Evolutionary conservation across 1,140 invertebrate species (phyloP).

Genomic region (Dendrolimus kikuchii): DNA sequence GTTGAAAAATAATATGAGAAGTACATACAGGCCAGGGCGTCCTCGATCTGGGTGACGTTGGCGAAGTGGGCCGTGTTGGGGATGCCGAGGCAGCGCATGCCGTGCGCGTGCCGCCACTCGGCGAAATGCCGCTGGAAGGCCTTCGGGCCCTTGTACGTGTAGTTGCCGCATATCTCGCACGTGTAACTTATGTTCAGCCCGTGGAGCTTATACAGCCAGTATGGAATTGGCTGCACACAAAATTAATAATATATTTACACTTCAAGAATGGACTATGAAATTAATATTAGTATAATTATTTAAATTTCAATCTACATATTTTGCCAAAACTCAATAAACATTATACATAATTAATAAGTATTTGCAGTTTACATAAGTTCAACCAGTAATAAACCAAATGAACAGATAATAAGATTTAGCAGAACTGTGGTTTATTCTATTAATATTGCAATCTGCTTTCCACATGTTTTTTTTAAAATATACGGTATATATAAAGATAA

Average conservation of each 20-base stretch:
- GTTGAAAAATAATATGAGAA: background rate
- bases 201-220: constrained; percentile 99
- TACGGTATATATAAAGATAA: too few relatives aligned
- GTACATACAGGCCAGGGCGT: constrained; percentile 88
- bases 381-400: too few relatives aligned
- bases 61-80: constrained; percentile 99
- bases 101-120: constrained; percentile 99
- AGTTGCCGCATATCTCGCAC: constrained; percentile 99
- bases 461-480: too few relatives aligned
- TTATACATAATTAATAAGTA: too few relatives aligned
- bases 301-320: too few relatives aligned
- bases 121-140: constrained; percentile 99
- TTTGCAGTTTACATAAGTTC: too few relatives aligned
- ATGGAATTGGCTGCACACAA: constrained; percentile 77
- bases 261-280: too few relatives aligned
- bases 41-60: constrained; percentile 99
- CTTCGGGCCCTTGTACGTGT: constrained; percentile 99
- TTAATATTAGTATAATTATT: too few relatives aligned
- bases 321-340: too few relatives aligned
- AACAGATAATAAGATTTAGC: too few relatives aligned
- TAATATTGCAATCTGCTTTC: too few relatives aligned
- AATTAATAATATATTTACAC: background rate
- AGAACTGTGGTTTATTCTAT: too few relatives aligned
- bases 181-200: constrained; percentile 99
- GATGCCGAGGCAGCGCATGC: constrained; percentile 98